These are phyloP conservation scores for Sebastiscus tertius DNA, from an alignment of 2,797 vertebrate species.

Conservation along the genomic window DNA sequence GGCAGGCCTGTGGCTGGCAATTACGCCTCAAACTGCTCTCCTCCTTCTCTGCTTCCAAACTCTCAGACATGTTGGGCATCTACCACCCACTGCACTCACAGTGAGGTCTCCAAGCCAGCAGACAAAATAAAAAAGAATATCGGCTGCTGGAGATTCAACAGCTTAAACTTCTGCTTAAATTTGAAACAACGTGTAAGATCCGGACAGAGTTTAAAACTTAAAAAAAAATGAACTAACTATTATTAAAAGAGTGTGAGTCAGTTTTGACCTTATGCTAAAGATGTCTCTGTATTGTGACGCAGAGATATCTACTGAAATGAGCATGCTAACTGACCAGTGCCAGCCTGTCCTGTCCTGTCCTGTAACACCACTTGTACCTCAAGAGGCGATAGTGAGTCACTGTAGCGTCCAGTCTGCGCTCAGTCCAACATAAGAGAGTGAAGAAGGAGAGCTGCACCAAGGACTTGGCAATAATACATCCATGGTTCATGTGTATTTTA, in stretches of 20 bases:
- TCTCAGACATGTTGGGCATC: constrained; percentile 51
- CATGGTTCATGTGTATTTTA: background rate
- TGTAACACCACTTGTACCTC: background rate
- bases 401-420: background rate
- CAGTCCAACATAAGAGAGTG: background rate
- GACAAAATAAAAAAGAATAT: constrained; percentile 35
- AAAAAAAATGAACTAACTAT: background rate
- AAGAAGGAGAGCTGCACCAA: background rate
- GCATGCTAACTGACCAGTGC: too few relatives aligned
- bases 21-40: constrained; percentile 64
- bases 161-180: background rate
- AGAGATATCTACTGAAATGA: background rate
- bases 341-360: too few relatives aligned
- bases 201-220: background rate
- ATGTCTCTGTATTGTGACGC: background rate
- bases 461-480: background rate
- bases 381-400: background rate
- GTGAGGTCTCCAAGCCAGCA: constrained; percentile 40
- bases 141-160: constrained; percentile 24
- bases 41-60: constrained; percentile 45
- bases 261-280: accelerated
- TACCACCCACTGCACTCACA: constrained; percentile 60
- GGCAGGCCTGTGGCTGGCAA: constrained; percentile 55
- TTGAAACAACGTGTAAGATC: background rate
- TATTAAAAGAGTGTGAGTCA: background rate